These are phyloP conservation scores for Camelus bactrianus DNA, from an alignment of 2,113 vertebrate species.

Conservation along the genomic window DNA sequence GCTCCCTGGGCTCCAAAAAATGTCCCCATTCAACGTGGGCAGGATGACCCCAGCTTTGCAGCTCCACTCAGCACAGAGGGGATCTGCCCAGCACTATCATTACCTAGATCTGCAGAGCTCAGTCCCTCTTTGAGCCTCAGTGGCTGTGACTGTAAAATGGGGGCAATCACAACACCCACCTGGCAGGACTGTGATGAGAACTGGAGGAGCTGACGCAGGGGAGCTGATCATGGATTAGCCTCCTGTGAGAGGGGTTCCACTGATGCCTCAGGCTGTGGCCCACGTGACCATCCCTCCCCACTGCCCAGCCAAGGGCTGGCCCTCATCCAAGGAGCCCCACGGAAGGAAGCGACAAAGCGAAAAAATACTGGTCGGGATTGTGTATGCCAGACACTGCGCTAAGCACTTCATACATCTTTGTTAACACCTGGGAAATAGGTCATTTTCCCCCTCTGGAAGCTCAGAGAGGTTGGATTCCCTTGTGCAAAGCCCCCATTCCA, in stretches of 20 bases:
- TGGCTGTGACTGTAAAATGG: neutral
- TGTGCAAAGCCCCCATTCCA: neutral
- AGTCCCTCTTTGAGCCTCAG: neutral
- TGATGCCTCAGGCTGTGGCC: neutral
- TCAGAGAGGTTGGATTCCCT: neutral
- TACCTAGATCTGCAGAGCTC: neutral
- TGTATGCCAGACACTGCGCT: neutral
- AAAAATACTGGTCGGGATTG: neutral
- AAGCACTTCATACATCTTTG: neutral
- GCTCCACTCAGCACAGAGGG: neutral
- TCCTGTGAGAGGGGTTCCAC: neutral
- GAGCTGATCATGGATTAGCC: accelerated
- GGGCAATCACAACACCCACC: neutral
- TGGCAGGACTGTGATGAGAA: neutral
- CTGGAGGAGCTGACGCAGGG: neutral
- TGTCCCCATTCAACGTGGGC: neutral
- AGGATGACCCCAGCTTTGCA: accelerated
- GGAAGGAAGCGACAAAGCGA: neutral
- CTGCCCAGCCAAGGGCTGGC: neutral
- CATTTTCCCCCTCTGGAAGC: neutral
- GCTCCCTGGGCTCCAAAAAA: neutral
- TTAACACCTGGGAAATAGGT: neutral
- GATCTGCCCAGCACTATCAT: no score
- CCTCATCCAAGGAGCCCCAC: neutral
- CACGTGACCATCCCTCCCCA: neutral